Evolutionary conservation across 2,888 invertebrate species (phyloP).

Genomic region (Idaea biselata): DNA sequence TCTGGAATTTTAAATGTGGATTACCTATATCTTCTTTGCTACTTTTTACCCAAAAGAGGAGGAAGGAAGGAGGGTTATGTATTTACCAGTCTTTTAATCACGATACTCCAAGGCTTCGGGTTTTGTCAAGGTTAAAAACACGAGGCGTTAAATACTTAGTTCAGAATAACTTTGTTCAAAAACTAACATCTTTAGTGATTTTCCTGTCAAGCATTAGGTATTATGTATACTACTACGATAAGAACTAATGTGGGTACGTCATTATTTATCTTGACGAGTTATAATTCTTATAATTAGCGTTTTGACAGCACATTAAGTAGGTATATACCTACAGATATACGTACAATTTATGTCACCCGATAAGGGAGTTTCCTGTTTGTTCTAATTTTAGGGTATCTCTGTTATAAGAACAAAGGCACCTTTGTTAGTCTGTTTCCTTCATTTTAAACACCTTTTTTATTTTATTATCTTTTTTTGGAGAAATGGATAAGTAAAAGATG

Average conservation of each 20-base stretch:
- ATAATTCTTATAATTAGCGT: conserved; percentile 18
- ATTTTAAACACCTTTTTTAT: neutral
- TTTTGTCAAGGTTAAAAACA: no score
- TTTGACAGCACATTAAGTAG: neutral
- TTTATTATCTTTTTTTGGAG: no score
- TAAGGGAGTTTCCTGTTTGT: conserved; percentile 31
- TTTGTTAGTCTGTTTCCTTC: neutral
- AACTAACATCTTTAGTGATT: neutral
- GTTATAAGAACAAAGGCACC: neutral
- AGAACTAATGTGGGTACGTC: conserved; percentile 17
- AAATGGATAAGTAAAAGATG: no score
- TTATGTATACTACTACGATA: neutral
- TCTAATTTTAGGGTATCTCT: neutral
- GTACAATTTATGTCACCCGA: conserved; percentile 27
- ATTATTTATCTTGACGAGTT: conserved; percentile 30
- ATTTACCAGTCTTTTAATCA: no score
- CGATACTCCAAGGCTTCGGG: no score
- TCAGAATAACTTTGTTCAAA: neutral
- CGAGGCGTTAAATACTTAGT: no score
- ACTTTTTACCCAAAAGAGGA: no score
- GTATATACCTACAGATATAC: neutral
- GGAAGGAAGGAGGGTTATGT: no score
- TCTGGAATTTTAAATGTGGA: no score
- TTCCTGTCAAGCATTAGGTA: neutral
- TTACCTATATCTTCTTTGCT: no score